Base-by-base conservation (phyloP, 1,140 invertebrate genomes). In the Ephestia elutella region DNA sequence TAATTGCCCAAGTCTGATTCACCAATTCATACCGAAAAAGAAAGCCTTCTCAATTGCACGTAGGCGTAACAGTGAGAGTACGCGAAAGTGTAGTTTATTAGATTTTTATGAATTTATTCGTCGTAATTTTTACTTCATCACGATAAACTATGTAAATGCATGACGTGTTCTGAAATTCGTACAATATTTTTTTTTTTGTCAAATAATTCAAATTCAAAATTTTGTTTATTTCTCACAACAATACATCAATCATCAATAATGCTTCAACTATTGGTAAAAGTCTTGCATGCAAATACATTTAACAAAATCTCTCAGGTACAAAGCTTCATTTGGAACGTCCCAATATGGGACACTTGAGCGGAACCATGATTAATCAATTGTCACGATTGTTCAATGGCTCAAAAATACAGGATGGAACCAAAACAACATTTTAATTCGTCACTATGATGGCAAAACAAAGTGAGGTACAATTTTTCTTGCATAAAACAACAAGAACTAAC, bases 31-130 rank as follows among this genome's bases (percentile, higher is more conserved):
- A 20, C 21, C 11, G n/a, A 53, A 53, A 53, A 53, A 53, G 50
- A 53, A 53, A 53, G 50, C 50, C 50, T 25, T 53, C 50, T 25
- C 50, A 53, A 53, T 53, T 25, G 20, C 50, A 53, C 19, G 50
- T 50, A 50, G 49, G 49, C 20, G 49, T 50, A 20, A 50, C 49
- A 20, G 20, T 53, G 50, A 53, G 50, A 53, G 50, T 53, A 20
- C 50, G 50, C 20, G 50, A 53, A 53, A 53, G 50, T 25, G 50
- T 25, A 25, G n/a, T 25, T 53, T 25, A 21, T 53, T 25, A 53
- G 5, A 21, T 20, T 50, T 19, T 50, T 50, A 19, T 53, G 38
- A n/a, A 44, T 44, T 35, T 44, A 44, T 21, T 53, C 20, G 2
- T 25, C 21, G 21, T 53, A 53, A 20, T 53, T 53, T 53, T 53